phyloP scores from a whole-genome alignment of 1,140 invertebrate genomes.

The Aphaenogaster rudis region DNA sequence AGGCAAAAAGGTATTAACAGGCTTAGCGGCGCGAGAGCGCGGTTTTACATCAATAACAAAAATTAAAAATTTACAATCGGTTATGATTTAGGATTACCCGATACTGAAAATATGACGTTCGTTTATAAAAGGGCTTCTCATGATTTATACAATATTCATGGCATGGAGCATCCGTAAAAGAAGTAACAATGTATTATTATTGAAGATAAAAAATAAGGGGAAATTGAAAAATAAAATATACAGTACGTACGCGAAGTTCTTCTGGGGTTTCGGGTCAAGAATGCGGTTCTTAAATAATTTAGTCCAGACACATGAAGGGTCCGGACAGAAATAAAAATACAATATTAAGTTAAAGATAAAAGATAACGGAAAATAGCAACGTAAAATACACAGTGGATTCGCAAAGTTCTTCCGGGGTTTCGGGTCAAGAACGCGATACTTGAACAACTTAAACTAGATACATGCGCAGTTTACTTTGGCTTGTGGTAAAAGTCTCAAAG shows the following conservation, averaged over 20 bases:
- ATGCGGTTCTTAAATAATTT: constrained; percentile 6
- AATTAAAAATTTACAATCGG: constrained; percentile 25
- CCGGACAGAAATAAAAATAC: background rate
- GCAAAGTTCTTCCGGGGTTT: constrained; percentile 12
- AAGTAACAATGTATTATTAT: background rate
- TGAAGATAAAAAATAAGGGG: background rate
- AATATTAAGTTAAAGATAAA: constrained; percentile 28
- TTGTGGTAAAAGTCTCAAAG: background rate
- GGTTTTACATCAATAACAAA: constrained; percentile 7
- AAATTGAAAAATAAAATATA: constrained; percentile 9
- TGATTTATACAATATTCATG: background rate
- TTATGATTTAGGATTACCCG: constrained; percentile 3
- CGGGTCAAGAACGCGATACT: constrained; percentile 12
- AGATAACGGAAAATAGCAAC: constrained; percentile 8
- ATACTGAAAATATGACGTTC: no score
- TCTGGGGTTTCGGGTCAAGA: constrained; percentile 1
- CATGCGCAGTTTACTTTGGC: background rate
- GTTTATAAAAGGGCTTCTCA: no score
- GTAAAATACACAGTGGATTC: background rate
- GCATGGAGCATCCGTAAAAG: background rate
- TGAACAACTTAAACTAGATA: constrained; percentile 17
- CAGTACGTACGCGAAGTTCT: background rate
- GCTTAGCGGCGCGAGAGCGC: background rate
- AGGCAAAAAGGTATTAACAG: constrained; percentile 9
- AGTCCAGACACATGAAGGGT: background rate